Evolutionary conservation across 2,113 vertebrate genomes (phyloP).

Genomic region (Neofelis nebulosa): DNA sequence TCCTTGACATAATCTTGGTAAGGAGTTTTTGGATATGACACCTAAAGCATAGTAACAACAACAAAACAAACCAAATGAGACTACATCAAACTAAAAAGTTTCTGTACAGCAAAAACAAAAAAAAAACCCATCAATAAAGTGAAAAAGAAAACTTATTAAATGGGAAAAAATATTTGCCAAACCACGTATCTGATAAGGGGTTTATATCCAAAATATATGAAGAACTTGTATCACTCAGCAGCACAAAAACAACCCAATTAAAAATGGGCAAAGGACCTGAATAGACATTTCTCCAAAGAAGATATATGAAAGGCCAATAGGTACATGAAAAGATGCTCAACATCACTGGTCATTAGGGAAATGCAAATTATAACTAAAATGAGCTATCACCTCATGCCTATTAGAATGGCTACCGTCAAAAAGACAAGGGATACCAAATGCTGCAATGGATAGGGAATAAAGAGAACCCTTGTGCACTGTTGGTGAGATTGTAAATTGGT

Average conservation of each 20-base stretch:
- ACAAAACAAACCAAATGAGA: neutral
- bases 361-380: neutral
- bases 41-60: neutral
- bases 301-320: neutral
- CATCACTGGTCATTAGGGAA: neutral
- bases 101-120: neutral
- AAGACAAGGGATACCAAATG: neutral
- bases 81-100: neutral
- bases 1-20: neutral
- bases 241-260: neutral
- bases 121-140: neutral
- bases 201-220: neutral
- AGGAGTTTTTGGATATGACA: neutral
- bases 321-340: neutral
- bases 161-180: neutral
- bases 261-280: neutral
- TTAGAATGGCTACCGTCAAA: neutral
- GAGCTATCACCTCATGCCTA: neutral
- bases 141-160: neutral
- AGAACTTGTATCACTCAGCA: neutral
- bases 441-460: neutral
- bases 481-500: neutral
- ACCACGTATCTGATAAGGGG: neutral
- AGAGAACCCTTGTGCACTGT: neutral
- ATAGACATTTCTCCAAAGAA: neutral